Evolutionary conservation across 2,888 invertebrate species (phyloP), one percentile per base, ranked within the genome.

Genomic region (Peribatodes rhomboidaria): DNA sequence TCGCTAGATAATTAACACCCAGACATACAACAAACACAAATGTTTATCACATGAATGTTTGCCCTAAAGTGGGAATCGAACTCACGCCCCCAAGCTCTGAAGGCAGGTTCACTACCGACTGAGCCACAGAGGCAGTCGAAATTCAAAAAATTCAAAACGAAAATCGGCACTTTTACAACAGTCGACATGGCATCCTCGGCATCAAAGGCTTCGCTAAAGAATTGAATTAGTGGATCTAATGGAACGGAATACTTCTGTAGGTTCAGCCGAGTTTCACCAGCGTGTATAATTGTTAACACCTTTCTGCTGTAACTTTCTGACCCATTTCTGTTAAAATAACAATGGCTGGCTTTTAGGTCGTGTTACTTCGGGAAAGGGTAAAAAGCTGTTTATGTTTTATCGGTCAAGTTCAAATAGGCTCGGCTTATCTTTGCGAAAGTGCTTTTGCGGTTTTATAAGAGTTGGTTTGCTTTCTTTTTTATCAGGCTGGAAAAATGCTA

Each of bases 221-320:
- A 67, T 67, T 47, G 22, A 65, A 64, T 68, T 62, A 64, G 22
- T 31, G 27, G 18, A 65, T 61, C 50, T 70, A 70, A 73, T 69
- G 63, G 67, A 62, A 59, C 39, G 61, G 63, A 70, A 60, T 55
- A 60, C 49, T 68, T 50, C 27, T 54, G 37, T 58, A 49, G 42
- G 20, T 44, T 44, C 31, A 10, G 33, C 44, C 22, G n/a, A 56
- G 37, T 35, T 62, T 56, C 22, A 42, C 33, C 35, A 39, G 16
- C 18, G 11, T 49, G 20, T 54, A 61, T 33, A 14, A 49, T 11
- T 27, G 52, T 57, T 56, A 44, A 16, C 49, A 55, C 55, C 55
- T 62, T 18, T 39, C n/a, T 9, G 14, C 10, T 9, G n/a, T 37
- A 31, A 41, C 41, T n/a, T 49, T 35, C 33, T 61, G 54, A 61